phyloP scores from a whole-genome alignment of 2,797 vertebrate species.

The Acrossocheilus fasciatus region DNA sequence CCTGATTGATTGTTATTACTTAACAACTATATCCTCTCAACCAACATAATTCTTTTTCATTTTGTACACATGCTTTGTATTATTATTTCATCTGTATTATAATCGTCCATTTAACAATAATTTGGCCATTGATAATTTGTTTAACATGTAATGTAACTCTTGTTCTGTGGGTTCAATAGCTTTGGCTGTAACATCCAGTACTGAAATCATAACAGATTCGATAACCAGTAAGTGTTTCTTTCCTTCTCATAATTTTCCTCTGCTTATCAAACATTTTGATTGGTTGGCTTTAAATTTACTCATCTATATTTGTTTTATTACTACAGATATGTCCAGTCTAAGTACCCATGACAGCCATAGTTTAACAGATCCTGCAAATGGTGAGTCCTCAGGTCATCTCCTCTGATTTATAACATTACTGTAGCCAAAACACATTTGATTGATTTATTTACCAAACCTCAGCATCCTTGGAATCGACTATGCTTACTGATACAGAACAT shows the following conservation, averaged over 20 bases:
- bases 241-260: background rate
- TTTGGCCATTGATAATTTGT: background rate
- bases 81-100: background rate
- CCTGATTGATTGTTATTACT: background rate
- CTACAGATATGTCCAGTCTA: background rate
- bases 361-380: background rate
- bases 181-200: background rate
- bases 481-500: background rate
- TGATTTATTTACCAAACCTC: background rate
- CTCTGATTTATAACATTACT: background rate
- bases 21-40: background rate
- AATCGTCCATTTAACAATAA: background rate
- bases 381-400: background rate
- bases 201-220: background rate
- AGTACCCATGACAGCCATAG: background rate
- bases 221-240: background rate
- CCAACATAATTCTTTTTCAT: background rate
- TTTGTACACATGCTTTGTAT: background rate
- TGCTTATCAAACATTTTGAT: background rate
- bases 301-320: background rate
- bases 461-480: background rate
- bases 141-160: background rate
- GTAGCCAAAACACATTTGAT: background rate
- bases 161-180: conserved; percentile 11
- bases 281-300: background rate